Evolutionary conservation across 1,140 invertebrate species (phyloP), one percentile per base, ranked within the genome.

Genomic region (Sminthurides bifidus): DNA sequence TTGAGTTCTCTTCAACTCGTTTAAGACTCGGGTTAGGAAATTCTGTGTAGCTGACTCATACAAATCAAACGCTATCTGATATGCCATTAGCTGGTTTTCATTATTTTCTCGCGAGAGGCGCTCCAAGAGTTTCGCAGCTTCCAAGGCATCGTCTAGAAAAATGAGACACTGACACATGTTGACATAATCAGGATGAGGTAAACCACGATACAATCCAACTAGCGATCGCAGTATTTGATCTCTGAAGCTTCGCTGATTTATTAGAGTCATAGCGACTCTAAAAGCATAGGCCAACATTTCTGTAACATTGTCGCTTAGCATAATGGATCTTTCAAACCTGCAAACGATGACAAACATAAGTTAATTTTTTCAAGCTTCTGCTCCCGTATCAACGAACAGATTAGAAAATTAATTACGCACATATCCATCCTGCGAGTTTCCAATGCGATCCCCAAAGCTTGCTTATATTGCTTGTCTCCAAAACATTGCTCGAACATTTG

Each of bases 31-130:
- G 26, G 82, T 83, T 17, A 98, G 74, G 69, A 98, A 97, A 68
- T 98, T 92, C 74, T 99, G 96, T 0, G 93, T 97, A 0, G 94
- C 95, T 57, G 91, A 96, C 73, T 99, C 95, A 68, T 98, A 98
- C 58, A 98, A 76, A 79, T 99, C 95, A 76, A 98, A 98, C 0
- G 85, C 92, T 66, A 99, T 97, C 76, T 98, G 95, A 73, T 95
- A 98, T 0, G 91, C 93, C 91, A 98, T 97, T 4, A 98, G 68
- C 30, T 75, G 73, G 61, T 72, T 77, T 40, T 82, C 77, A 8
- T 38, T 33, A 17, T 81, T 78, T 2, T 81, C 82, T 71, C 84
- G 81, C 40, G 85, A 85, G 0, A 96, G 73, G 73, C 85, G 88
- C 63, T 94, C 89, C 1, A 97, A 72, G 59, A 96, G 83, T 69